A percentile compares a stretch with the other conserved stretches of the same genome.
Evolutionary conservation across 2,888 invertebrate genomes (phyloP).

Genomic region (Lasius fuliginosus): DNA sequence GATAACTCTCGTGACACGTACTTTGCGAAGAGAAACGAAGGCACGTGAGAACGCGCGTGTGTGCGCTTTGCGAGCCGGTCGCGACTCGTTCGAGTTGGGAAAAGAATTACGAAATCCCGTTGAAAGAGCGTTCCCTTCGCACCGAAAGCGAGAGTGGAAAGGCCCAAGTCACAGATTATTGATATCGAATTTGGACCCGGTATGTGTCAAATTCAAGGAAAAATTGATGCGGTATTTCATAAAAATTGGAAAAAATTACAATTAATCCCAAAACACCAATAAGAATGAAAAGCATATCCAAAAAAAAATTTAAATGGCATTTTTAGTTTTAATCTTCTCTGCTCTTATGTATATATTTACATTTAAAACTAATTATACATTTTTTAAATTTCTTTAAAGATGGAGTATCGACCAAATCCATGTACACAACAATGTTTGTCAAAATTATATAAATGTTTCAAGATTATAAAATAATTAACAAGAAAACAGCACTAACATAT

Average conservation of each 20-base stretch:
- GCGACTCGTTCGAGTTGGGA: conserved; percentile 73
- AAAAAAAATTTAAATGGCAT: not conserved
- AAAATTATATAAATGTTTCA: not conserved
- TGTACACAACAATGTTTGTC: not conserved
- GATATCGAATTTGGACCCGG: conserved; percentile 63
- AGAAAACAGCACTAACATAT: not conserved
- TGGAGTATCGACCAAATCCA: not conserved
- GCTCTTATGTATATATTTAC: not conserved
- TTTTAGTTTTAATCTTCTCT: not conserved
- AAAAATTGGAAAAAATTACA: not conserved
- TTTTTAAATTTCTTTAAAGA: not conserved
- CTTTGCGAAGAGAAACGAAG: conserved; percentile 32
- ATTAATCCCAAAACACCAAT: not conserved
- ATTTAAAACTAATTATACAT: not conserved
- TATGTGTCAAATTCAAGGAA: conserved; percentile 48
- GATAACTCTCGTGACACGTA: conserved; percentile 7
- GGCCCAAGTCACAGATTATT: conserved; percentile 50
- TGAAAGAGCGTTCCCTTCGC: conserved; percentile 73
- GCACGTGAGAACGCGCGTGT: conserved; percentile 68
- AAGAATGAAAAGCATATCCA: not conserved
- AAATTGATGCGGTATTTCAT: not conserved
- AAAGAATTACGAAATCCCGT: conserved; percentile 81
- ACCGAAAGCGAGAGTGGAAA: conserved; percentile 75
- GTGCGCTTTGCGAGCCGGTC: conserved; percentile 63
- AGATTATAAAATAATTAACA: not conserved